Conservation (phyloP, 2,888 invertebrate genomes). For the Monopis laevigella region DNA sequence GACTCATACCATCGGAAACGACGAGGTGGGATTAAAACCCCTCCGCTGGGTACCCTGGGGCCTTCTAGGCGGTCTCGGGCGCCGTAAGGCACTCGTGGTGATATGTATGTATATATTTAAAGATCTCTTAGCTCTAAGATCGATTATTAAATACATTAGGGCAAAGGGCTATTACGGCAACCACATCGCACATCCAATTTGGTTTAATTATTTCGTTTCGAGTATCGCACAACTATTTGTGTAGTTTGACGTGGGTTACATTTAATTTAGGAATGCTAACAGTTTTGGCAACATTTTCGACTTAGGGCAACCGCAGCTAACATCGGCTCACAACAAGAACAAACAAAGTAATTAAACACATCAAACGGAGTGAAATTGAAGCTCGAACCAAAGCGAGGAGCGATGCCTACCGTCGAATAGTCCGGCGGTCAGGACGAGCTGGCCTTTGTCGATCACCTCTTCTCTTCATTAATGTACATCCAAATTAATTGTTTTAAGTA, state of each 20-base stretch:
- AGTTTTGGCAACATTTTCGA: constrained; percentile 55
- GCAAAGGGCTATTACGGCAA: background rate
- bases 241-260: constrained; percentile 61
- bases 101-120: too few relatives aligned
- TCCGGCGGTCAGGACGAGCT: constrained; percentile 8
- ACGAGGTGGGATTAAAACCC: too few relatives aligned
- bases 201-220: constrained; percentile 8
- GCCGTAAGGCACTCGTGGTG: too few relatives aligned
- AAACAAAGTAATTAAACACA: constrained; percentile 68
- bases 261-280: constrained; percentile 60
- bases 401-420: constrained; percentile 18
- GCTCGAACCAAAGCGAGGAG: constrained; percentile 44
- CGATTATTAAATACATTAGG: too few relatives aligned
- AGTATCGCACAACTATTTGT: constrained; percentile 45
- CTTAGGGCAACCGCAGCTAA: constrained; percentile 56
- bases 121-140: too few relatives aligned
- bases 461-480: constrained; percentile 8
- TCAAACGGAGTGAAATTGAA: constrained; percentile 61
- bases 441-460: constrained; percentile 13
- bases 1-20: too few relatives aligned
- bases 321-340: constrained; percentile 53
- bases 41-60: too few relatives aligned
- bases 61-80: too few relatives aligned
- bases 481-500: constrained; percentile 11
- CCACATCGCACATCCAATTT: constrained; percentile 8